Evolutionary conservation across 2,797 vertebrate species (phyloP).

Genomic region (Falco columbarius): DNA sequence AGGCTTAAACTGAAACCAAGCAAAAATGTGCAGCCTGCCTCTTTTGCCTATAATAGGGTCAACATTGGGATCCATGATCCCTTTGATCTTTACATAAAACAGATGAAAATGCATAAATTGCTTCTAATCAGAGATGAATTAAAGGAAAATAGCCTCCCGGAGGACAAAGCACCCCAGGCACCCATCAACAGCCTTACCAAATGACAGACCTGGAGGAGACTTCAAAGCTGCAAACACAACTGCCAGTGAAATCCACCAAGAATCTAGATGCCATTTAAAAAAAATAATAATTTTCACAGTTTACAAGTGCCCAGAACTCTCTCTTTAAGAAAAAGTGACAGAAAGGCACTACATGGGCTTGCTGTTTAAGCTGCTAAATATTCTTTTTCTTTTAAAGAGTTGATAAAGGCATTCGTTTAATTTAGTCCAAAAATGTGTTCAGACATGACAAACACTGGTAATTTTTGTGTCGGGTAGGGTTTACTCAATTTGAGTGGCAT

Average conservation of each 20-base stretch:
- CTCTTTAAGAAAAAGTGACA: constrained; percentile 37
- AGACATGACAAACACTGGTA: neutral
- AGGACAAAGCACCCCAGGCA: constrained; percentile 76
- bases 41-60: constrained; percentile 65
- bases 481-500: constrained; percentile 26
- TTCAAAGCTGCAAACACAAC: constrained; percentile 77
- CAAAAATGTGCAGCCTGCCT: constrained; percentile 43
- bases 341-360: neutral
- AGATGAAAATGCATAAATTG: constrained; percentile 78
- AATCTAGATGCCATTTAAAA: constrained; percentile 49
- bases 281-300: constrained; percentile 10
- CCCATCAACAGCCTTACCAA: constrained; percentile 72
- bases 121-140: constrained; percentile 77
- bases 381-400: neutral
- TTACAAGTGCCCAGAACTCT: constrained; percentile 54
- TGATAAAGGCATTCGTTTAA: constrained; percentile 13
- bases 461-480: constrained; percentile 26
- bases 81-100: constrained; percentile 76
- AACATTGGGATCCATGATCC: constrained; percentile 57
- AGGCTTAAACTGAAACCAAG: constrained; percentile 47
- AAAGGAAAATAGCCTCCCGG: constrained; percentile 73
- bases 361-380: constrained; percentile 7
- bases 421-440: constrained; percentile 15
- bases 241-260: constrained; percentile 74
- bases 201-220: constrained; percentile 77